Base-by-base conservation (phyloP, 2,113 vertebrate species). In the Calypte anna region DNA sequence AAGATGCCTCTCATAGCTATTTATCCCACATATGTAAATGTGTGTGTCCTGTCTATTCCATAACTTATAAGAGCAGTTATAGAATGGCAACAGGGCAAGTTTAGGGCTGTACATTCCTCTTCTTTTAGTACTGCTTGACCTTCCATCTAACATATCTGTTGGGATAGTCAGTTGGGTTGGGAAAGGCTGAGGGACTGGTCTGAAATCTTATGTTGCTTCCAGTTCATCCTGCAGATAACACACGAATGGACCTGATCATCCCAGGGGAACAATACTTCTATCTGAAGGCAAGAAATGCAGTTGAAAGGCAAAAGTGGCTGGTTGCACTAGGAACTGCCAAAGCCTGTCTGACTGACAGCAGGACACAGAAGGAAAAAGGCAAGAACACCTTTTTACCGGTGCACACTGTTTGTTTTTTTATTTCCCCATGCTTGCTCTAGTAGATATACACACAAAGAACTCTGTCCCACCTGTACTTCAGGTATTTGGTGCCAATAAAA, bases 181-280 rank as follows among this genome's bases (percentile, higher is more conserved):
- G 59, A 80, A 51, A 19, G 46, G 40, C 55, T 46, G 5, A 24
- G 14, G 17, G 7, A 15, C 53, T 96, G 38, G 10, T 72, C 87
- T 96, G 70, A 86, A 89, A 70, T 74, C 58, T 86, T 86, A 0
- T 86, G 20, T 95, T 88, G 77, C 61, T 92, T 89, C 84, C 82
- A 99, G 99, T 99, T 96, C 98, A 99, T 97, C 97, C 99, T 78
- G 98, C 98, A 88, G 99, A 99, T 97, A 98, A 98, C 21, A 99
- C 99, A 4, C 98, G 99, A 72, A 98, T 99, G 97, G 99, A 99
- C 94, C 95, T 99, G 95, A 99, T 99, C 80, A 99, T 99, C 95
- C 99, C 99, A 40, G 99, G 99, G 89, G 99, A 99, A 67, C 99
- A 99, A 86, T 99, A 98, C 97, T 99, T 99, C 98, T 99, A 99